phyloP scores from a whole-genome alignment of 1,140 invertebrate genomes.

The Arion vulgaris region DNA sequence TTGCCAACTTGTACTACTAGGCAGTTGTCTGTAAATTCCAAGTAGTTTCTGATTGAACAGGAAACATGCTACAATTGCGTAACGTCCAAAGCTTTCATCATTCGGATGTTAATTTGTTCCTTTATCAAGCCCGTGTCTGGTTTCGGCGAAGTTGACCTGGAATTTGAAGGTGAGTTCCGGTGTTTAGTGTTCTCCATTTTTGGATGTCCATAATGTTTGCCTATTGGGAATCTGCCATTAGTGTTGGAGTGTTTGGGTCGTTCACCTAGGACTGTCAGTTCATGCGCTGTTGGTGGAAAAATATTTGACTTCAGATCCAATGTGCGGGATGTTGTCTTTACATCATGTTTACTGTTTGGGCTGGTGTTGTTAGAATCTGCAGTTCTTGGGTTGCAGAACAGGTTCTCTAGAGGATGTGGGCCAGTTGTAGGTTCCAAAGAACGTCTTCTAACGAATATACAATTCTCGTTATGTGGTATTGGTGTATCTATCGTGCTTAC shows the following conservation, averaged over 20 bases:
- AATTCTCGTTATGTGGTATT: neutral
- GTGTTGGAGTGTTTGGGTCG: neutral
- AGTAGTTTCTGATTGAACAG: no score
- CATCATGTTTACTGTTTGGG: neutral
- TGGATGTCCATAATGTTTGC: neutral
- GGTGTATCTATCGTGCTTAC: neutral
- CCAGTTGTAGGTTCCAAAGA: neutral
- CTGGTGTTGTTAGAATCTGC: neutral
- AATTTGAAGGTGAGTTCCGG: slow-evolving; percentile 42
- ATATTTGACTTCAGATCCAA: slow-evolving; percentile 45
- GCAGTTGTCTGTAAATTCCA: no score
- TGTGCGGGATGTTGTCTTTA: neutral
- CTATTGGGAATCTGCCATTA: neutral
- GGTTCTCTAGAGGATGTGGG: neutral
- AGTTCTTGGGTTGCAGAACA: neutral
- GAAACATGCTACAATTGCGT: slow-evolving; percentile 7
- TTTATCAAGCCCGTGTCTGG: slow-evolving; percentile 42
- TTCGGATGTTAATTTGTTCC: slow-evolving; percentile 36
- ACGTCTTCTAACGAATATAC: no score
- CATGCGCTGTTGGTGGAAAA: neutral
- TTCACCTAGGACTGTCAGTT: neutral
- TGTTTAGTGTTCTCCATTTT: slow-evolving; percentile 44
- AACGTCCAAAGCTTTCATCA: slow-evolving; percentile 18
- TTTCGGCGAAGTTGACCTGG: slow-evolving; percentile 37
- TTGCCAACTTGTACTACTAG: no score